Conservation (phyloP, 1,140 invertebrate genomes). For the Pogonomyrmex barbatus region DNA sequence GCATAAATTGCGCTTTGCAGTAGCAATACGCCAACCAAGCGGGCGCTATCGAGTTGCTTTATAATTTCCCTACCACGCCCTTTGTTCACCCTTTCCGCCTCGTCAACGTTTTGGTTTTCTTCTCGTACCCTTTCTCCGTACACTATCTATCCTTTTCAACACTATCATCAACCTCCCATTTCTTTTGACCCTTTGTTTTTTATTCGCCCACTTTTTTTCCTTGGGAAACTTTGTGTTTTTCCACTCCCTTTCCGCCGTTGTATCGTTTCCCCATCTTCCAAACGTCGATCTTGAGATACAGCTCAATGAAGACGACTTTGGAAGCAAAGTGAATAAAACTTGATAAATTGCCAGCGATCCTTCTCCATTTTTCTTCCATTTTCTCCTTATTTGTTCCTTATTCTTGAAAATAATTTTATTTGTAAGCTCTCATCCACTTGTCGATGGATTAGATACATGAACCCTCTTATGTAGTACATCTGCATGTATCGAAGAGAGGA, state of each 20-base stretch:
- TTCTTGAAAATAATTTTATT: not conserved
- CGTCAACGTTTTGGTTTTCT: slow-evolving; percentile 2
- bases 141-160: not conserved
- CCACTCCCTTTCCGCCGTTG: not conserved
- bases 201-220: slow-evolving; percentile 8
- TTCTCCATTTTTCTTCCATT: not conserved
- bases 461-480: not conserved
- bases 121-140: not conserved
- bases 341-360: slow-evolving; percentile 35
- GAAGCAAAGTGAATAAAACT: slow-evolving; percentile 14
- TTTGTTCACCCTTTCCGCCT: slow-evolving; percentile 21
- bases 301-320: slow-evolving; percentile 18
- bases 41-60: slow-evolving; percentile 31
- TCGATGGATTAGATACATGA: not conserved
- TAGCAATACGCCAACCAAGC: slow-evolving; percentile 27
- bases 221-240: not conserved
- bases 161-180: not conserved
- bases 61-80: slow-evolving; percentile 39
- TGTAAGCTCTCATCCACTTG: not conserved
- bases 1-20: slow-evolving; percentile 50
- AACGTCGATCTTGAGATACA: slow-evolving; percentile 2
- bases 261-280: slow-evolving; percentile 14
- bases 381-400: not conserved
- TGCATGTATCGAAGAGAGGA: not conserved
- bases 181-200: slow-evolving; percentile 24